These are phyloP conservation scores for Thelaira solivaga DNA, from an alignment of 2,888 invertebrate genomes.

Conservation along the genomic window DNA sequence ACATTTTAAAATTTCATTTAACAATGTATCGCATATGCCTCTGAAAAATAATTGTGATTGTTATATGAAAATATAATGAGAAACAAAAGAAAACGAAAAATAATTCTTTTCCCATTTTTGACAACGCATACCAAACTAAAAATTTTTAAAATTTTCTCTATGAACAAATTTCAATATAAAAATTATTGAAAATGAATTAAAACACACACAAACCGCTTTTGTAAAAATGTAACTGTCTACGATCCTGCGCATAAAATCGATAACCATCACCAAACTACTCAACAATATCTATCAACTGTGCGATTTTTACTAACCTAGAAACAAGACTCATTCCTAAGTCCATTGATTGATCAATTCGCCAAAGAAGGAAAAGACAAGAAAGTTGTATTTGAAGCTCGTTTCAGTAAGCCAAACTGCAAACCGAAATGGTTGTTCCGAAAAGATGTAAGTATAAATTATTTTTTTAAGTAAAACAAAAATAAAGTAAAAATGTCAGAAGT, in stretches of 20 bases:
- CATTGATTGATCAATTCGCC: constrained; percentile 94
- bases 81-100: constrained; percentile 40
- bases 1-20: constrained; percentile 40
- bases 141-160: constrained; percentile 37
- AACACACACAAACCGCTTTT: constrained; percentile 31
- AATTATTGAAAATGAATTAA: constrained; percentile 39
- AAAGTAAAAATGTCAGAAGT: too few species aligned
- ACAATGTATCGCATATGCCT: constrained; percentile 55
- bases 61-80: constrained; percentile 28
- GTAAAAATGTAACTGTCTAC: constrained; percentile 10
- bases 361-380: constrained; percentile 98
- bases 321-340: constrained; percentile 95
- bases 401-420: constrained; percentile 96
- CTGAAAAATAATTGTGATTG: constrained; percentile 58
- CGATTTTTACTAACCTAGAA: too few species aligned
- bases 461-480: too few species aligned
- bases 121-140: constrained; percentile 70
- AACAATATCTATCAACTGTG: too few species aligned
- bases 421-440: constrained; percentile 95
- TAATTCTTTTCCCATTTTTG: constrained; percentile 76
- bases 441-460: constrained; percentile 88
- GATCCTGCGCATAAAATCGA: constrained; percentile 58
- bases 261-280: constrained; percentile 63
- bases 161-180: constrained; percentile 36
- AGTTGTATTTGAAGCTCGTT: constrained; percentile 94